phyloP scores from a whole-genome alignment of 2,113 vertebrate genomes.

The Triplophysa rosa region DNA sequence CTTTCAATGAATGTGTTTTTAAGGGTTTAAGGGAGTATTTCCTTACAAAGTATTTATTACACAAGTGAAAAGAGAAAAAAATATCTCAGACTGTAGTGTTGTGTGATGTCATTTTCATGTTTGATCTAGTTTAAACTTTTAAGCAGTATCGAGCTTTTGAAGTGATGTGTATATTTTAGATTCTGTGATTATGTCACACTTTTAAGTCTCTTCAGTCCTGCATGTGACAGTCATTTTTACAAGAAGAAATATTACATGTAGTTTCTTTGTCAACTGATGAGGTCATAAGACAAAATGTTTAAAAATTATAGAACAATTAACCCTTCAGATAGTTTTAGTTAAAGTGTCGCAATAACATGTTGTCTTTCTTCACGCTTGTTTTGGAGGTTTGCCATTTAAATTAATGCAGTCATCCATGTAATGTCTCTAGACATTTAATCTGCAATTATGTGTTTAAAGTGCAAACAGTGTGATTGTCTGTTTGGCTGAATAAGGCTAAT shows the following conservation, averaged over 20 bases:
- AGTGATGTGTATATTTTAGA: too few relatives aligned
- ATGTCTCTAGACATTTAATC: conserved; percentile 22
- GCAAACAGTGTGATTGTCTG: too few relatives aligned
- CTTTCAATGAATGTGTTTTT: conserved; percentile 42
- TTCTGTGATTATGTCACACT: too few relatives aligned
- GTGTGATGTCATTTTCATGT: background rate
- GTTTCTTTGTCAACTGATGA: background rate
- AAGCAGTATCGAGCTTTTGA: too few relatives aligned
- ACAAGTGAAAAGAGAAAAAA: background rate
- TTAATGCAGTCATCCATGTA: conserved; percentile 35
- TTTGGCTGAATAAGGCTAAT: conserved; percentile 21
- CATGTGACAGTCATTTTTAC: too few relatives aligned
- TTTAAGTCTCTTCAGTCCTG: too few relatives aligned
- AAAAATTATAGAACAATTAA: background rate
- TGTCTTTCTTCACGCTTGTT: background rate
- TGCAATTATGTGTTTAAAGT: conserved; percentile 41
- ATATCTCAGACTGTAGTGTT: background rate
- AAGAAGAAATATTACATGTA: too few relatives aligned
- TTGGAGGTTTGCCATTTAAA: background rate
- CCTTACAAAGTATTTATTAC: background rate
- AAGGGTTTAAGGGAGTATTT: background rate
- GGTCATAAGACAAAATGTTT: background rate
- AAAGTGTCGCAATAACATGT: too few relatives aligned
- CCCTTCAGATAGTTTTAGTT: too few relatives aligned
- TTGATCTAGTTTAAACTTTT: too few relatives aligned